Evolutionary conservation across 2,888 invertebrate species (phyloP).

Genomic region (Eristalinus aeneus): DNA sequence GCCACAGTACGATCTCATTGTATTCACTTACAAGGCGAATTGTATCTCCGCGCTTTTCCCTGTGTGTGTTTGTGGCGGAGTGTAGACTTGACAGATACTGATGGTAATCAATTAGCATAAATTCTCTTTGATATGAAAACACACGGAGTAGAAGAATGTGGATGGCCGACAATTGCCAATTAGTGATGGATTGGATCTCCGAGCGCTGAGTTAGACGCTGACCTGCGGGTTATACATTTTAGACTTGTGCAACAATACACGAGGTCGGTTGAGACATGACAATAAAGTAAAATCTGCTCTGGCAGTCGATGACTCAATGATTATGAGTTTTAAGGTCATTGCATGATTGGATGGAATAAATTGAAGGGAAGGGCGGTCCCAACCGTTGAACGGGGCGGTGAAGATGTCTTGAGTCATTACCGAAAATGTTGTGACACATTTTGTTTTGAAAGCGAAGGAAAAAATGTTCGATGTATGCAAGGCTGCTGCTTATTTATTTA

Average conservation of each 20-base stretch:
- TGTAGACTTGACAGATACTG: conserved; percentile 52
- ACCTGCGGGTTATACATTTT: conserved; percentile 31
- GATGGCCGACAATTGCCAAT: conserved; percentile 44
- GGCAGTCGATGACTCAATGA: background rate
- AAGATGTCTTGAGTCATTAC: no score
- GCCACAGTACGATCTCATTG: conserved; percentile 14
- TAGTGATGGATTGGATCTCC: conserved; percentile 45
- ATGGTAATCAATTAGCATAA: conserved; percentile 64
- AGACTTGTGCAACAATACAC: background rate
- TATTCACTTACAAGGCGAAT: conserved; percentile 31
- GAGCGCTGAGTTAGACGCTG: conserved; percentile 30
- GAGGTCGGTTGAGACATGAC: background rate
- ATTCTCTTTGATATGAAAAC: conserved; percentile 50
- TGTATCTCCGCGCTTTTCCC: conserved; percentile 8
- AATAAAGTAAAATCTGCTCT: background rate
- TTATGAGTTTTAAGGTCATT: background rate
- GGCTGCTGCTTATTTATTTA: no score
- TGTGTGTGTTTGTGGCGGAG: conserved; percentile 16
- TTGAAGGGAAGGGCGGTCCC: background rate
- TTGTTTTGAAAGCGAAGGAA: no score
- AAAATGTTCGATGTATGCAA: no score
- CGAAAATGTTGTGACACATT: no score
- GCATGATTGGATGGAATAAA: background rate
- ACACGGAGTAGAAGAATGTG: conserved; percentile 14
- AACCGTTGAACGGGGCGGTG: no score